phyloP scores from a whole-genome alignment of 2,797 vertebrate genomes.

The Parauchenoglanis punctatus region DNA sequence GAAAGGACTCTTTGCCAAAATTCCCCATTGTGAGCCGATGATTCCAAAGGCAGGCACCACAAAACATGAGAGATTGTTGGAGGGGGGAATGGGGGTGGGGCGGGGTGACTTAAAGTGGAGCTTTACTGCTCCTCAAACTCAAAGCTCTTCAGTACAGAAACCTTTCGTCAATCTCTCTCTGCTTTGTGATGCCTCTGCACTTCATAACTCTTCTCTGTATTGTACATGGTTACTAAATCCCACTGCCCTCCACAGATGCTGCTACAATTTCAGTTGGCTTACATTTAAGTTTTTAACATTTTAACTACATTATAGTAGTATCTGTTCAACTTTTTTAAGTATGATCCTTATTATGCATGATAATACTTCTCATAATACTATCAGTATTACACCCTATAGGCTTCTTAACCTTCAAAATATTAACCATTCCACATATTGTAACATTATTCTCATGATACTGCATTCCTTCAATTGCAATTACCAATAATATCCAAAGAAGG shows the following conservation, averaged over 20 bases:
- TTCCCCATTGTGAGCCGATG: constrained; percentile 48
- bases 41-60: constrained; percentile 41
- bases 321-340: neutral
- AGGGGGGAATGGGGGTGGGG: neutral
- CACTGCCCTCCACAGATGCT: neutral
- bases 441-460: neutral
- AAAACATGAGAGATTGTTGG: constrained; percentile 29
- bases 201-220: neutral
- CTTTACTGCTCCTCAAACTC: constrained; percentile 20
- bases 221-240: neutral
- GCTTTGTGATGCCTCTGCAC: constrained; percentile 23
- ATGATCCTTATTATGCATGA: neutral
- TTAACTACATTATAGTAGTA: neutral
- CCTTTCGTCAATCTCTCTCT: constrained; percentile 13
- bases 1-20: constrained; percentile 57
- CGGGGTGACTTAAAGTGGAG: constrained; percentile 5
- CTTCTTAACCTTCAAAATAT: constrained; percentile 1
- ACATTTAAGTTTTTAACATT: neutral
- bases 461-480: neutral
- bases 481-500: neutral
- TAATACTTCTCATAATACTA: neutral
- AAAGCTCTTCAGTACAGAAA: constrained; percentile 14
- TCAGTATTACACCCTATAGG: neutral
- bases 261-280: neutral
- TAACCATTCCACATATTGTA: neutral